Base-by-base conservation (phyloP, 1,140 invertebrate species). In the Neomicropteryx cornuta region DNA sequence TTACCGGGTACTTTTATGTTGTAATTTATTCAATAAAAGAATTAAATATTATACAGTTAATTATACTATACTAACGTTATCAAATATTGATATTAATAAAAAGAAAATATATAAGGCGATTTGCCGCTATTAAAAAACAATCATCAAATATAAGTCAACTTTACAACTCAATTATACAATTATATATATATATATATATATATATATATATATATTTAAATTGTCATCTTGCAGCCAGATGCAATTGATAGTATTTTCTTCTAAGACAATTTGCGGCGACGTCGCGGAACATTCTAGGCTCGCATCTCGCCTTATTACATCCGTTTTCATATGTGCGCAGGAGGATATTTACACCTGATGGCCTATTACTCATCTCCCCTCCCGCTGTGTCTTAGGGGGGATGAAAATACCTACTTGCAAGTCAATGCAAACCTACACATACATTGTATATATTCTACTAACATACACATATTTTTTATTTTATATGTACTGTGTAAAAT, bases 271-370 rank as follows among this genome's bases (percentile, higher is more conserved):
- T 33, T 3, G 11, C 3, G 11, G 31, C 3, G 10, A 3, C 16
- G 16, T 13, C 27, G 2, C 17, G 20, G 10, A 36, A n/a, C 20
- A 36, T 22, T 24, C 16, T 23, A 33, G 20, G 4, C 14, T 17
- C 33, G 18, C n/a, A n/a, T n/a, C n/a, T n/a, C n/a, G n/a, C n/a
- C 38, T 47, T 47, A 47, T 47, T 47, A 44, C 44, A 44, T 47
- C 44, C 45, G 40, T 46, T 42, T 40, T 42, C 39, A 47, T 47
- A 47, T 47, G 43, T 27, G 45, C 36, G n/a, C n/a, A n/a, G 43
- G 39, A 42, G 43, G 42, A 44, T 47, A 39, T 47, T 47, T 44
- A 44, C 45, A 47, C 45, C 45, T 47, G 45, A 42, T 39, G 43
- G 42, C 45, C 43, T 47, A 47, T 47, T 47, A 47, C 45, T 47